Percentiles rank a stretch among this genome's conserved stretches.
Evolutionary conservation across 2,113 vertebrate genomes (phyloP).

Genomic region (Diglossa brunneiventris): DNA sequence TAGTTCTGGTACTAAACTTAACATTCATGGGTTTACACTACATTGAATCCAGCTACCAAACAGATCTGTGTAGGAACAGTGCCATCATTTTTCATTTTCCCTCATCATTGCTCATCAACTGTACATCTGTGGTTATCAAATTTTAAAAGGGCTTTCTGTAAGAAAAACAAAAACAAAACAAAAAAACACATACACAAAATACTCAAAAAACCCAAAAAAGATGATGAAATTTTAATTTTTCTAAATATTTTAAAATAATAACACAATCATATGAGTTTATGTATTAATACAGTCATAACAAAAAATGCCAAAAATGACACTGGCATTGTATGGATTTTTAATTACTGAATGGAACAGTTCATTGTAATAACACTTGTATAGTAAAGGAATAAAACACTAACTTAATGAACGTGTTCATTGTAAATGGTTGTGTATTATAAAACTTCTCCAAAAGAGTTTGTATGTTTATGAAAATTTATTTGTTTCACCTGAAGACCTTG

Average conservation of each 20-base stretch:
- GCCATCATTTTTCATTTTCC: constrained; percentile 54
- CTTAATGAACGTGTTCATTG: constrained; percentile 73
- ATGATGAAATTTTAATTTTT: constrained; percentile 74
- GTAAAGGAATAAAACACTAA: constrained; percentile 81
- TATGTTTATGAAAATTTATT: constrained; percentile 72
- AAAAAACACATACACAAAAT: neutral
- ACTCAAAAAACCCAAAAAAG: neutral
- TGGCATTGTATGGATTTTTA: constrained; percentile 74
- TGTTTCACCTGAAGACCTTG: constrained; percentile 70
- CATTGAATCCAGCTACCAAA: constrained; percentile 40
- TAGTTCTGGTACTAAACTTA: constrained; percentile 60
- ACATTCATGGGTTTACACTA: constrained; percentile 55
- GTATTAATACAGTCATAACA: constrained; percentile 70
- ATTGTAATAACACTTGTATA: constrained; percentile 83
- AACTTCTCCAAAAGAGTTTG: constrained; percentile 73
- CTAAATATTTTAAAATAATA: constrained; percentile 73
- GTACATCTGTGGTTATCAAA: constrained; percentile 49
- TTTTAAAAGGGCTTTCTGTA: constrained; percentile 86
- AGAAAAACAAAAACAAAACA: constrained; percentile 39
- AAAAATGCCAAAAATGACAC: constrained; percentile 58
- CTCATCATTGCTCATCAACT: constrained; percentile 27
- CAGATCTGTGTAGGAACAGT: constrained; percentile 37
- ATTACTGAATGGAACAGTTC: constrained; percentile 69
- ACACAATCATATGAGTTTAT: constrained; percentile 69
- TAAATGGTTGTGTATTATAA: constrained; percentile 78